Evolutionary conservation across 2,888 invertebrate genomes (phyloP), one percentile per base, ranked within the genome.

Genomic region (Arenicola marina): DNA sequence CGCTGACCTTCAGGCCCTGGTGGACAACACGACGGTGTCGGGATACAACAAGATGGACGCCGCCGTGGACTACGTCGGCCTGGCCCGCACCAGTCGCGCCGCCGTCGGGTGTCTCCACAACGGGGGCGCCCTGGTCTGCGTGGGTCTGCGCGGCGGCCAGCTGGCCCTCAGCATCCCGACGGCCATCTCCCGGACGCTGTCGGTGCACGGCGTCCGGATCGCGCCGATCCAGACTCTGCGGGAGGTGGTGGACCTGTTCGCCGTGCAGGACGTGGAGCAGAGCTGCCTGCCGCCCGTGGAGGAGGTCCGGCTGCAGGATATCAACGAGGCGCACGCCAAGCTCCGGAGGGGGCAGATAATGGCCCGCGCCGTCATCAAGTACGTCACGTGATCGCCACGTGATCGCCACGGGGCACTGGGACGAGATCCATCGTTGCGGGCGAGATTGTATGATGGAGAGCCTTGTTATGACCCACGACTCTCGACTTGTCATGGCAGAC

Each of bases 21-120:
- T 64, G 7, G 34, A 26, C n/a, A 54, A 21, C n/a, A 64, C 61
- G 21, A 67, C 67, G 11, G 51, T 65, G 62, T 31, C 34, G 3
- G 67, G 67, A 15, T 65, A 62, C 60, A 66, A 67, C 62, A 65
- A 65, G 28, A 62, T 65, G 53, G 67, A 67, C 48, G 65, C 62
- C 4, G 67, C 53, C 51, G 62, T 67, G n/a, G 65, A 66, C 33
- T 51, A 56, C 33, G 65, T 66, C 3, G 67, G 67, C 3, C 18
- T 15, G 21, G n/a, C 54, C 18, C 21, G 34, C 18, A 63, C 63
- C 15, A 21, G 11, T 15, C 18, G 29, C 32, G 44, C 53, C 18
- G 62, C 59, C 44, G 24, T 65, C 28, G 24, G 33, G 11, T 29
- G 51, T 21, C 56, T 65, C 7, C 58, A 65, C 45, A 45, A 59